Evolutionary conservation across 2,888 invertebrate species (phyloP), one percentile per base, ranked within the genome.

Genomic region (Archips crataeganus): DNA sequence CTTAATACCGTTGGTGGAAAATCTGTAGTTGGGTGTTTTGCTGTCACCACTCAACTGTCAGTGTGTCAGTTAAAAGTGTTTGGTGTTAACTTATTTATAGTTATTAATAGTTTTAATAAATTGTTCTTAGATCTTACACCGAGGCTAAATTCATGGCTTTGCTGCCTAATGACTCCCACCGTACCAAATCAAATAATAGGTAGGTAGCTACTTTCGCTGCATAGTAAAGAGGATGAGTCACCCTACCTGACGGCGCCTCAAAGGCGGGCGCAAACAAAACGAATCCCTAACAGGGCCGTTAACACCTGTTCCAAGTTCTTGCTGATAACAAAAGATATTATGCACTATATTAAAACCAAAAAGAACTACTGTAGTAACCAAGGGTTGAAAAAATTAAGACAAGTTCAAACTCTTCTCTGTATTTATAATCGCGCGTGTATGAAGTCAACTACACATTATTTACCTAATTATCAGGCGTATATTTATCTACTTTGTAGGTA

Each of bases 141-240:
- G 9, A 54, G 57, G 57, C 4, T 32, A 23, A 57, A 32, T 32
- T 10, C 32, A 11, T 32, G 8, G 2, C 3, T n/a, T 4, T 15
- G 13, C 39, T 8, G n/a, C 32, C 61, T 61, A 39, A 39, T 61
- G n/a, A 61, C 39, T 61, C 6, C 8, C 36, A 61, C 57, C 32
- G 11, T 5, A 54, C 54, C 54, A 39, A 61, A 39, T 61, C 60
- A 57, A 57, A 57, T 39, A 39, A 39, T 61, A 60, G 36, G 60
- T 36, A 60, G 34, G 60, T 77, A 49, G 49, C 23, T 54, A 82
- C 85, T 87, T 84, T 88, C 84, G 78, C 81, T 80, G 83, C 82
- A 86, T 86, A 81, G 77, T 82, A 83, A 84, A 77, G 71, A 82
- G 77, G 65, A 75, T 89, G 88, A 88, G 74, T 89, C 89, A 89